These are phyloP conservation scores for Ditula angustiorana DNA, from an alignment of 2,888 invertebrate species.

Conservation along the genomic window DNA sequence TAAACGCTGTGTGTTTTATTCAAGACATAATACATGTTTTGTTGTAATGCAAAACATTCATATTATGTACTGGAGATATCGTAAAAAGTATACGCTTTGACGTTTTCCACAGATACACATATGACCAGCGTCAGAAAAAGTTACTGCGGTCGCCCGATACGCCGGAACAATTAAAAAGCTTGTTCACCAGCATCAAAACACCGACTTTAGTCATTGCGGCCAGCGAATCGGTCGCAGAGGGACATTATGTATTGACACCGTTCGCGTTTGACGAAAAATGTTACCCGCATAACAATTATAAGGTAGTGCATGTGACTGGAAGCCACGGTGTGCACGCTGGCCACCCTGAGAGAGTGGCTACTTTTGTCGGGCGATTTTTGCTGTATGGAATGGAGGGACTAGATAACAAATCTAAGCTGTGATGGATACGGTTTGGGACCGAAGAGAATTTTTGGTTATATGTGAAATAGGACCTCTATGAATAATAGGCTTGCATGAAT, in stretches of 20 bases:
- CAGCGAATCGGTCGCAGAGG: constrained; percentile 51
- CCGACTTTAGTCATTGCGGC: constrained; percentile 61
- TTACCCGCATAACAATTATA: constrained; percentile 55
- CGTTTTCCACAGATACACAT: constrained; percentile 77
- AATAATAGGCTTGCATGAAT: no score
- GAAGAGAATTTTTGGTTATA: no score
- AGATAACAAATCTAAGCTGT: constrained; percentile 64
- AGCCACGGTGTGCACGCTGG: constrained; percentile 86
- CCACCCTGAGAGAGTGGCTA: constrained; percentile 80
- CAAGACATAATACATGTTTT: no score
- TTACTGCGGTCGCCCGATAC: constrained; percentile 65
- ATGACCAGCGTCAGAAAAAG: constrained; percentile 82
- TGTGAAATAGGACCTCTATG: no score
- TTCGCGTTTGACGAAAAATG: constrained; percentile 61
- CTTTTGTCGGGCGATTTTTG: constrained; percentile 69
- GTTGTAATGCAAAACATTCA: no score
- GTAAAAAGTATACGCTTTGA: no score
- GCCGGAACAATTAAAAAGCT: constrained; percentile 56
- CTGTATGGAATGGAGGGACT: constrained; percentile 57
- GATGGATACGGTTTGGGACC: no score
- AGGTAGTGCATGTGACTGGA: constrained; percentile 73
- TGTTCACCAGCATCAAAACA: constrained; percentile 58
- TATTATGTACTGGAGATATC: no score
- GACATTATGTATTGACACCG: constrained; percentile 51
- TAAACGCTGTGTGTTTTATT: no score